Conservation (phyloP, 2,797 vertebrate genomes). For the Esox masquinongy region DNA sequence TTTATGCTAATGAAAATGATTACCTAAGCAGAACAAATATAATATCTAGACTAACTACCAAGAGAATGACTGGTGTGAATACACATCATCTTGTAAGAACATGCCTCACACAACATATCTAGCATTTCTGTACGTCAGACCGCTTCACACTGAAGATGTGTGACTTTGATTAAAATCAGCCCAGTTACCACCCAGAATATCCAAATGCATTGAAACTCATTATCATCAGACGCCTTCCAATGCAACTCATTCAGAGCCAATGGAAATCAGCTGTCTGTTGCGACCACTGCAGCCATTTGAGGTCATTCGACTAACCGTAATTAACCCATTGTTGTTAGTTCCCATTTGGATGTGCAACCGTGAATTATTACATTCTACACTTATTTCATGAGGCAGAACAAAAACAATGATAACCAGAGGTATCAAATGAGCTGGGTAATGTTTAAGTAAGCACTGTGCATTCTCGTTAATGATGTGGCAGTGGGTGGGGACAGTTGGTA, state of each 20-base stretch:
- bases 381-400: not conserved
- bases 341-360: constrained; percentile 6
- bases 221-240: constrained; percentile 6
- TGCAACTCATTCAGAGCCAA: not conserved
- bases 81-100: constrained; percentile 4
- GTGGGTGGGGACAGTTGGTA: too few relatives aligned
- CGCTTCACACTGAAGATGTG: not conserved
- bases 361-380: not conserved
- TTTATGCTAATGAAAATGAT: not conserved
- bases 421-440: not conserved
- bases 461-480: not conserved
- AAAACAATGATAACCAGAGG: not conserved
- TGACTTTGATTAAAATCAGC: not conserved
- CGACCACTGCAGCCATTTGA: not conserved
- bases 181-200: not conserved
- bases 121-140: not conserved
- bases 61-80: not conserved
- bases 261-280: not conserved
- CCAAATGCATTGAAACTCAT: not conserved
- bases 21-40: not conserved
- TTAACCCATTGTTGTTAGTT: not conserved
- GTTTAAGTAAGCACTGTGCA: not conserved
- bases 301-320: not conserved
- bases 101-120: not conserved
- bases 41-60: not conserved